Conservation (phyloP, 2,113 vertebrate genomes). For the Pristiophorus japonicus region DNA sequence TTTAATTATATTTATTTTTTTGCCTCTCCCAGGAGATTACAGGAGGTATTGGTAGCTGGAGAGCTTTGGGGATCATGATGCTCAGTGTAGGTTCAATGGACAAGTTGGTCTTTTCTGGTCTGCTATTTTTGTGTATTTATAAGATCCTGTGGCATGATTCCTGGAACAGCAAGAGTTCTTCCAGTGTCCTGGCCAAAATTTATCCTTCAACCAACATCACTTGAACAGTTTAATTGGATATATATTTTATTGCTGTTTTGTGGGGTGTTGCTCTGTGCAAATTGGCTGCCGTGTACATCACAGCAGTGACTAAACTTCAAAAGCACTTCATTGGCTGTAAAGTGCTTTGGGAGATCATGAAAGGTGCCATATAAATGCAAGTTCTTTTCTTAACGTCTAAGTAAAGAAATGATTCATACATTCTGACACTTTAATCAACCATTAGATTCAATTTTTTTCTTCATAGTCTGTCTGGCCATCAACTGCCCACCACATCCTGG, state of each 20-base stretch:
- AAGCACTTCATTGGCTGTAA: background rate
- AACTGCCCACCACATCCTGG: background rate
- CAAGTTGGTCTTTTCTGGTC: too few relatives aligned
- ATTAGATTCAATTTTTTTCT: background rate
- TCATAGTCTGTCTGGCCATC: too few relatives aligned
- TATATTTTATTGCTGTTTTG: background rate
- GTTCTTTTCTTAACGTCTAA: background rate
- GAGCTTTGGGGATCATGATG: too few relatives aligned
- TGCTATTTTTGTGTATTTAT: background rate
- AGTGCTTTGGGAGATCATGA: background rate
- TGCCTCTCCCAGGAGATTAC: too few relatives aligned
- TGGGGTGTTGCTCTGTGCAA: background rate
- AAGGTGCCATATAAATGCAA: background rate
- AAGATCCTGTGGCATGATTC: background rate
- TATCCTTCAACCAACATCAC: background rate
- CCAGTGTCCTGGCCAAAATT: background rate
- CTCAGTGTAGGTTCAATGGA: too few relatives aligned
- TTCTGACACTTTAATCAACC: background rate
- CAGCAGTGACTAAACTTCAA: background rate
- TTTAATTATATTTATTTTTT: background rate
- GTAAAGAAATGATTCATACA: conserved; percentile 11
- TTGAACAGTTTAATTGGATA: background rate
- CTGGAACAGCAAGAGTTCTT: background rate
- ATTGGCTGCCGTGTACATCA: background rate
- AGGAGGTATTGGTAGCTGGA: too few relatives aligned